A percentile compares a stretch with the other conserved stretches of the same genome.
Conservation (phyloP, 2,797 vertebrate species). For the Dallia pectoralis region DNA sequence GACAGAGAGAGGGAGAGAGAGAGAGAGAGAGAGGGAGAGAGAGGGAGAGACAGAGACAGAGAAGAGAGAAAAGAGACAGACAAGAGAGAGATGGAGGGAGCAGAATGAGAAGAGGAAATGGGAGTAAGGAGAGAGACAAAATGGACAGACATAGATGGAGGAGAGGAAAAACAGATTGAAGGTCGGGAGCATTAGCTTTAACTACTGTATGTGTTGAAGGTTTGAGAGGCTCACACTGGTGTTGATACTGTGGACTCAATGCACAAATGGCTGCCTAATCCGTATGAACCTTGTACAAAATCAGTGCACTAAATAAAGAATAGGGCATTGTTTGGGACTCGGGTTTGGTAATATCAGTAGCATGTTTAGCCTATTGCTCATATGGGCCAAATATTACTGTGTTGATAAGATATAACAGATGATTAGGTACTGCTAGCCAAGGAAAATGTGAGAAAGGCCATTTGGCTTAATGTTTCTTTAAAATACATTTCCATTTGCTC, state of each 20-base stretch:
- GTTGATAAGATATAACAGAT: conserved; percentile 17
- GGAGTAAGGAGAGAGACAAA: background rate
- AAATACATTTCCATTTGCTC: conserved; percentile 2
- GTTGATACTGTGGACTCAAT: background rate
- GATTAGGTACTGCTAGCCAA: background rate
- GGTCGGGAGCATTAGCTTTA: conserved; percentile 18
- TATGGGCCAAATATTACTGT: conserved; percentile 22
- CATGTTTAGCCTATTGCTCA: conserved; percentile 6
- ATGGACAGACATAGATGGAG: background rate
- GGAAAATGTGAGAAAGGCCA: background rate
- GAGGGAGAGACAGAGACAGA: background rate
- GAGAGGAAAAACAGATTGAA: background rate
- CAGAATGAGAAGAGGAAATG: background rate
- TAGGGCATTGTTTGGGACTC: too few species aligned
- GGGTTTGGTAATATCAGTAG: background rate
- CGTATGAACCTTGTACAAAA: background rate
- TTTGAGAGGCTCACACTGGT: conserved; percentile 14
- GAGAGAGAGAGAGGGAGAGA: background rate
- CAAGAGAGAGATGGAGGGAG: background rate
- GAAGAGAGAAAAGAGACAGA: background rate
- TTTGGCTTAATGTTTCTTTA: background rate
- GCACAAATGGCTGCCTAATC: background rate
- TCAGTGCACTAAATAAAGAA: too few species aligned
- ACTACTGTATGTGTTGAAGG: conserved; percentile 32
- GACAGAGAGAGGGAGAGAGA: conserved; percentile 32